Percentiles rank a stretch among this genome's conserved stretches.
Evolutionary conservation across 1,140 invertebrate genomes (phyloP).

Genomic region (Penaeus vannamei): DNA sequence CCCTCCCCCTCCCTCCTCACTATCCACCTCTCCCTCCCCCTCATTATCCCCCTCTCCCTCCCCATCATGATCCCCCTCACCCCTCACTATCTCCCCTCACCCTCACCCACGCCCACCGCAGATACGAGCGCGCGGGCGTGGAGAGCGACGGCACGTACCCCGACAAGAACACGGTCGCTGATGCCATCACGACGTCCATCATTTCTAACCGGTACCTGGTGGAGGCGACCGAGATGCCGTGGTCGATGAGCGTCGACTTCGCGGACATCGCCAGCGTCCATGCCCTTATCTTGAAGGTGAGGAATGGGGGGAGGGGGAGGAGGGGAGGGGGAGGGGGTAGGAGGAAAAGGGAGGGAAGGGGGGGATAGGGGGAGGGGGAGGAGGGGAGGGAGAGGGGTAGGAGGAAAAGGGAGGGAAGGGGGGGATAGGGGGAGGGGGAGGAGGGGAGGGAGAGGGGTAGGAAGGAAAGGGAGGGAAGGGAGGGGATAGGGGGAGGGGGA

Average conservation of each 20-base stretch:
- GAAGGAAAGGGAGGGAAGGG: no score
- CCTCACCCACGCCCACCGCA: neutral
- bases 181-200: constrained; percentile 66
- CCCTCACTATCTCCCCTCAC: no score
- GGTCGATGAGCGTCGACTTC: constrained; percentile 63
- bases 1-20: no score
- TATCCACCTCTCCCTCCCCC: no score
- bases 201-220: constrained; percentile 63
- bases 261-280: constrained; percentile 58
- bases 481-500: no score
- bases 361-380: no score
- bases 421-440: no score
- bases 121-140: constrained; percentile 55
- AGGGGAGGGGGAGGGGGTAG: neutral
- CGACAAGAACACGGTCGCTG: constrained; percentile 60
- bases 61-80: no score
- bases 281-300: constrained; percentile 63
- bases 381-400: no score
- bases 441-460: no score
- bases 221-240: constrained; percentile 61
- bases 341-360: neutral
- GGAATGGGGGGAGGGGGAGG: neutral
- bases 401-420: no score
- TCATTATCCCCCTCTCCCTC: no score
- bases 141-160: constrained; percentile 62